Percentiles rank a stretch among this genome's conserved stretches.
Conservation (phyloP, 2,113 vertebrate species). For the Aspidoscelis tigris region DNA sequence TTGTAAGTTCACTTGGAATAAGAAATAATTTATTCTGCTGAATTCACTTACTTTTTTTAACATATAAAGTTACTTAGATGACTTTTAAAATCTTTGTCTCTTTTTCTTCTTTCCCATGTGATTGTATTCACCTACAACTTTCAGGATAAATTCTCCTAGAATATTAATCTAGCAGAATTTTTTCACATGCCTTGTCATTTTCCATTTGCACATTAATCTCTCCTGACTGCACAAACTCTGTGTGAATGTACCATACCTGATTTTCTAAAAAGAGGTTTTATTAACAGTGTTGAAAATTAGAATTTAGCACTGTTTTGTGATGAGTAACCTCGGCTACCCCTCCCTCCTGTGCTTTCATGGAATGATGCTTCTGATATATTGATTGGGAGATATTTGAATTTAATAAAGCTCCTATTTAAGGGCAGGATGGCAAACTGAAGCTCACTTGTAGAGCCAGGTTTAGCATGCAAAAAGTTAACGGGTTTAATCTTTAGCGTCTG, state of each 20-base stretch:
- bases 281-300: constrained; percentile 1
- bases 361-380: not conserved
- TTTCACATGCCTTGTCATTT: not conserved
- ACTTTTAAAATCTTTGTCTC: not conserved
- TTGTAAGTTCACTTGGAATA: not conserved
- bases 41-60: not conserved
- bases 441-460: not conserved
- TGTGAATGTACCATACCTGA: constrained; percentile 10
- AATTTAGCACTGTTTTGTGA: not conserved
- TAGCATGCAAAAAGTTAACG: too few species aligned
- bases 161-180: not conserved
- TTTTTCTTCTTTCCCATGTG: not conserved
- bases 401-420: not conserved
- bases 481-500: too few species aligned
- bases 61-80: accelerated
- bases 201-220: constrained; percentile 24
- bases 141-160: not conserved
- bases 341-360: not conserved
- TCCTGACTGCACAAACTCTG: not conserved
- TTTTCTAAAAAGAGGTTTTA: not conserved
- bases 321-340: not conserved
- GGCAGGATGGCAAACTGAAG: not conserved
- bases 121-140: not conserved
- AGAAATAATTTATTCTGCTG: constrained; percentile 13
- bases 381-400: not conserved